phyloP scores from a whole-genome alignment of 2,797 vertebrate species.

The Sphaeramia orbicularis region DNA sequence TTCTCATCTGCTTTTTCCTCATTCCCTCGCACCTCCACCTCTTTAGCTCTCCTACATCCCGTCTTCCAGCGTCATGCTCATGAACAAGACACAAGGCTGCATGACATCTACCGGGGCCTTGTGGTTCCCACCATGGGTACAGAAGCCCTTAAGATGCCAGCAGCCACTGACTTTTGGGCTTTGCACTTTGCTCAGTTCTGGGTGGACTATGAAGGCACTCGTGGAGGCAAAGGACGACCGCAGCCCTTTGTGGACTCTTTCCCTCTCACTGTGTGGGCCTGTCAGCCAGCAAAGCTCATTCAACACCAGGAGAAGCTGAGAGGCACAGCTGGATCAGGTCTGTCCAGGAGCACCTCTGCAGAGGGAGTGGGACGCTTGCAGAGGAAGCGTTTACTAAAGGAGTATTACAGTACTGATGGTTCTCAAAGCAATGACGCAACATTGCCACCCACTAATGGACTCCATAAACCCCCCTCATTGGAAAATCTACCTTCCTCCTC shows the following conservation, averaged over 20 bases:
- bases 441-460: conserved; percentile 78
- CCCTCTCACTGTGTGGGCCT: conserved; percentile 94
- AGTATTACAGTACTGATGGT: conserved; percentile 91
- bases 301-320: conserved; percentile 86
- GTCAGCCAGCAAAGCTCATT: conserved; percentile 89
- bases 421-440: conserved; percentile 29
- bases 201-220: conserved; percentile 95
- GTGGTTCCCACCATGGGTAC: conserved; percentile 86
- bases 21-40: conserved; percentile 83
- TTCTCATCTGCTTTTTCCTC: conserved; percentile 89
- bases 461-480: conserved; percentile 83
- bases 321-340: conserved; percentile 56
- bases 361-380: conserved; percentile 89
- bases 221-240: conserved; percentile 91
- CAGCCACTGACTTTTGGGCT: conserved; percentile 94
- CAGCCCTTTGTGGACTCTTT: conserved; percentile 96
- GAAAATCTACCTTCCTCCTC: conserved; percentile 75
- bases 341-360: conserved; percentile 89
- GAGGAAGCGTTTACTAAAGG: conserved; percentile 92
- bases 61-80: conserved; percentile 95
- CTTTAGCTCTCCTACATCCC: conserved; percentile 82
- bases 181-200: conserved; percentile 97
- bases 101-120: conserved; percentile 93
- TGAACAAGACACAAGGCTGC: conserved; percentile 94
- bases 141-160: conserved; percentile 90